phyloP scores from a whole-genome alignment of 1,140 invertebrate genomes.

The Proctacanthus coquilletti region DNA sequence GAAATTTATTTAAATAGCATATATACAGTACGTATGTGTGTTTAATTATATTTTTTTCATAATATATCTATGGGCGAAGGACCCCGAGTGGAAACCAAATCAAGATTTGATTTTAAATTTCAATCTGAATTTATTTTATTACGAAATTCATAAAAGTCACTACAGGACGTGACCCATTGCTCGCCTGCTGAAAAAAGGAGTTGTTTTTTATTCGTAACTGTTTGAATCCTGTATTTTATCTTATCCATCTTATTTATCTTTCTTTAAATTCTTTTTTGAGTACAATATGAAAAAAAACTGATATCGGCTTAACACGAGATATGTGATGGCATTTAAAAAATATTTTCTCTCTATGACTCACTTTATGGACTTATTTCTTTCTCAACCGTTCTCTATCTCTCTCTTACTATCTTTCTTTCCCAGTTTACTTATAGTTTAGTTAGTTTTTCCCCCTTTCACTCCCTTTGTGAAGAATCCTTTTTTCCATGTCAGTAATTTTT shows the following conservation, averaged over 20 bases:
- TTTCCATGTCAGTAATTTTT: too few species aligned
- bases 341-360: not conserved
- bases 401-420: too few species aligned
- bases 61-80: constrained; percentile 11
- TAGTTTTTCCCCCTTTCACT: too few species aligned
- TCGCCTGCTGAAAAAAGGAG: too few species aligned
- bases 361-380: not conserved
- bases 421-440: not conserved
- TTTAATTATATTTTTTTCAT: constrained; percentile 4
- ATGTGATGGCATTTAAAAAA: too few species aligned
- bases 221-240: not conserved
- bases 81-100: constrained; percentile 56
- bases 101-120: constrained; percentile 25
- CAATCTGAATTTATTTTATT: not conserved
- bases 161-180: constrained; percentile 42
- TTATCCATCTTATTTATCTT: too few species aligned
- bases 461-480: too few species aligned
- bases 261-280: too few species aligned
- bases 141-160: constrained; percentile 34
- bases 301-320: too few species aligned
- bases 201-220: not conserved
- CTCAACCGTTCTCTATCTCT: too few species aligned
- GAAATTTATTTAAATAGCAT: not conserved
- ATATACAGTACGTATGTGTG: constrained; percentile 3
- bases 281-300: too few species aligned